Percentiles rank a stretch among this genome's conserved stretches.
Conservation (phyloP, 2,797 vertebrate genomes). For the Enteromius unitaeniatus region DNA sequence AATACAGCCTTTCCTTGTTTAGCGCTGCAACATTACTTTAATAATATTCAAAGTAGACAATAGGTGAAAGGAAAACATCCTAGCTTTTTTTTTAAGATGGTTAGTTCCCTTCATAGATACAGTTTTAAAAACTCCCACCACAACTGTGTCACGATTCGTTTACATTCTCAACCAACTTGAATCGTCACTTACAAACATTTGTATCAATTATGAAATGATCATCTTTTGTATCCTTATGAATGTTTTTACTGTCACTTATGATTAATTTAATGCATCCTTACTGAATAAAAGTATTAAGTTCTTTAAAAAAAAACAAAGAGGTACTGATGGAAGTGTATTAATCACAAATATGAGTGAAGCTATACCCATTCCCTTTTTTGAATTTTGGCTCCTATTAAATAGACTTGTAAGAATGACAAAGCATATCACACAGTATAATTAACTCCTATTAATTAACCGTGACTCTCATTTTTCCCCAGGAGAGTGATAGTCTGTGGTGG, state of each 20-base stretch:
- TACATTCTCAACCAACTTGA: not conserved
- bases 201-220: not conserved
- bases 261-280: not conserved
- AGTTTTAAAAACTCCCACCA: not conserved
- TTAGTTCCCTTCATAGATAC: not conserved
- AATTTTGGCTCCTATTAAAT: not conserved
- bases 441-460: slow-evolving; percentile 54
- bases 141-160: not conserved
- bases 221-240: not conserved
- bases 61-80: not conserved
- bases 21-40: not conserved
- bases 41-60: no score
- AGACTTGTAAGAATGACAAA: slow-evolving; percentile 37
- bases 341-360: not conserved
- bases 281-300: not conserved
- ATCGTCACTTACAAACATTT: not conserved
- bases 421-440: slow-evolving; percentile 49
- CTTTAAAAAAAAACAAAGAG: not conserved
- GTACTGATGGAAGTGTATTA: not conserved
- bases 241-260: not conserved
- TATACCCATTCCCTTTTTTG: not conserved
- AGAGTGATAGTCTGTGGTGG: slow-evolving; percentile 99
- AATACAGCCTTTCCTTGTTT: not conserved
- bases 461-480: slow-evolving; percentile 76
- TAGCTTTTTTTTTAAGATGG: not conserved